Evolutionary conservation across 2,113 vertebrate genomes (phyloP), one percentile per base, ranked within the genome.

Genomic region (Leiothrix lutea): DNA sequence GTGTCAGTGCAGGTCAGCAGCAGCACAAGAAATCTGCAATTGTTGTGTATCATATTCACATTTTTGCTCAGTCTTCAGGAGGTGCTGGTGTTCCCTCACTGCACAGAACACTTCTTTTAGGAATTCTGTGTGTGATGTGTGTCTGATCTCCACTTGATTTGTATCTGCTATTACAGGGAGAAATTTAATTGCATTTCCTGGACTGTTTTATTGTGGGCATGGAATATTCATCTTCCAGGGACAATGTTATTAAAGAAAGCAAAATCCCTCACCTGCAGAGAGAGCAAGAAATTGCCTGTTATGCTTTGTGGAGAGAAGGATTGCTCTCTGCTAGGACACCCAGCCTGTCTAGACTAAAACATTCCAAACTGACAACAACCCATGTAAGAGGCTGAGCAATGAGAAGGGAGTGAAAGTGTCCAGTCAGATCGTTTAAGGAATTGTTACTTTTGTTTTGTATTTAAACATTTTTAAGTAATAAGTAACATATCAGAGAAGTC

Each of bases 111-210:
- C 26, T 2, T 36, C 31, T 42, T 66, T 65, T 3, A 33, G 48
- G 62, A 72, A 8, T 19, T 62, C 10, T 6, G 0, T 15, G 14
- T 31, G 23, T 1, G 3, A 1, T 40, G 29, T 20, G 38, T 45
- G 35, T 72, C 11, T 48, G 0, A 42, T 54, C 22, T 66, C 56
- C 6, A 9, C 17, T 48, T 70, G 45, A 73, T 72, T 71, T 80
- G 22, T 2, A 2, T 48, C 25, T n/a, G 50, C 57, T 48, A 50
- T 83, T 62, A 53, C 36, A 93, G 40, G 3, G 51, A 38, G 42
- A 57, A 72, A 77, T 57, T 11, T 47, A 70, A 36, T 73, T 89
- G 33, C 16, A 4, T 26, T 13, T 57, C 13, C 20, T 38, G 16
- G 38, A 12, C 15, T 85, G 1, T 54, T 90, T 29, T 71, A 36